phyloP scores from a whole-genome alignment of 1,140 invertebrate genomes.

The Heliconius himera region DNA sequence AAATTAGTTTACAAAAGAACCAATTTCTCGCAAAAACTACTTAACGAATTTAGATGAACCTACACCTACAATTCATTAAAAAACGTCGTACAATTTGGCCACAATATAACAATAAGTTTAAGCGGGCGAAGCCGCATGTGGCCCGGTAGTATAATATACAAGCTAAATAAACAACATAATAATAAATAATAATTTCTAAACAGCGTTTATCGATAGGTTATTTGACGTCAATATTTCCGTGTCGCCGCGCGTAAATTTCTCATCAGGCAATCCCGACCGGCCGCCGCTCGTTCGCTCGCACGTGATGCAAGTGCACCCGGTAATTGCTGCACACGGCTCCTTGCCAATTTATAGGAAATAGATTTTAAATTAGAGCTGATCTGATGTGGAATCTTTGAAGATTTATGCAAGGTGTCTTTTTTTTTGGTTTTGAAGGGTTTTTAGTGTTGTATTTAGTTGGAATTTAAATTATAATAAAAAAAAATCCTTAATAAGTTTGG shows the following conservation, averaged over 20 bases:
- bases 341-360: conserved; percentile 22
- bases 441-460: no score
- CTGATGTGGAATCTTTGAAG: neutral
- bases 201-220: conserved; percentile 30
- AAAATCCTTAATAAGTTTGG: no score
- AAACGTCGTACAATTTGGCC: no score
- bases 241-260: conserved; percentile 56
- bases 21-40: no score
- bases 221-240: conserved; percentile 44
- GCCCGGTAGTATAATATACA: no score
- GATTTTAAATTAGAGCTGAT: conserved; percentile 21
- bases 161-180: neutral
- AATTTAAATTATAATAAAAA: no score
- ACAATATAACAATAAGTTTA: no score
- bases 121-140: no score
- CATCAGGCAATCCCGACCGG: conserved; percentile 45
- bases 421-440: neutral
- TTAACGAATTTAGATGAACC: no score
- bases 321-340: conserved; percentile 35
- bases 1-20: no score
- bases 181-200: conserved; percentile 16
- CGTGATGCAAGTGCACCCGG: conserved; percentile 41
- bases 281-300: conserved; percentile 28
- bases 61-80: no score
- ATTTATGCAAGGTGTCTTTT: neutral